phyloP scores from a whole-genome alignment of 2,888 invertebrate genomes.

The Ochropacha duplaris region DNA sequence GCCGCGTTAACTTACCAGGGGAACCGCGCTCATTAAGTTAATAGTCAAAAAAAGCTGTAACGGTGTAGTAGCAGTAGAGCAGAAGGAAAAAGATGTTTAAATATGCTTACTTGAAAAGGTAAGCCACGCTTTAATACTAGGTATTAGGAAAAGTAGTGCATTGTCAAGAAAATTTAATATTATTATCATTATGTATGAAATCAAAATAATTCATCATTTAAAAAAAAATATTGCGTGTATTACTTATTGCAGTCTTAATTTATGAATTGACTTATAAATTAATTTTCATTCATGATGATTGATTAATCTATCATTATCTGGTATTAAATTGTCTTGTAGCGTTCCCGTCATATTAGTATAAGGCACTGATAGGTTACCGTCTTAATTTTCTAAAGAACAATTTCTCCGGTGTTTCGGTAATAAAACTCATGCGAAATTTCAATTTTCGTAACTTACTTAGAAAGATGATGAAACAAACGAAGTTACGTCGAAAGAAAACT shows the following conservation, averaged over 20 bases:
- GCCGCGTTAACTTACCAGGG: not conserved
- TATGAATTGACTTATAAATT: constrained; percentile 19
- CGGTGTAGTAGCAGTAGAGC: no score
- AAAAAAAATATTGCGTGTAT: no score
- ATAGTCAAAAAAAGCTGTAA: no score
- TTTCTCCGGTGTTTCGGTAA: constrained; percentile 24
- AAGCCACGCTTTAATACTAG: no score
- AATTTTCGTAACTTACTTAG: constrained; percentile 20
- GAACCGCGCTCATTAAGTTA: not conserved
- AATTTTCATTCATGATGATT: not conserved
- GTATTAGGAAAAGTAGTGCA: no score
- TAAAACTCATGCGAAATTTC: constrained; percentile 32
- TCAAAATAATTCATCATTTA: no score
- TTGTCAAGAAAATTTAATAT: no score
- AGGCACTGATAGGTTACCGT: not conserved
- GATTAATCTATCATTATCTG: not conserved
- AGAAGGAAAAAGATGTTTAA: no score
- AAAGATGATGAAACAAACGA: not conserved
- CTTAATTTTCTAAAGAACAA: not conserved
- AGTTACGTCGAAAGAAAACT: not conserved
- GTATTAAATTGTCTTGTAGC: not conserved
- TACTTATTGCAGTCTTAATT: constrained; percentile 19
- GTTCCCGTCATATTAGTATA: not conserved
- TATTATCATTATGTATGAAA: no score
- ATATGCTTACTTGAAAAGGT: no score